A percentile compares a stretch with the other conserved stretches of the same genome.
Conservation (phyloP, 2,888 invertebrate genomes). For the Eutolmus rufibarbis region DNA sequence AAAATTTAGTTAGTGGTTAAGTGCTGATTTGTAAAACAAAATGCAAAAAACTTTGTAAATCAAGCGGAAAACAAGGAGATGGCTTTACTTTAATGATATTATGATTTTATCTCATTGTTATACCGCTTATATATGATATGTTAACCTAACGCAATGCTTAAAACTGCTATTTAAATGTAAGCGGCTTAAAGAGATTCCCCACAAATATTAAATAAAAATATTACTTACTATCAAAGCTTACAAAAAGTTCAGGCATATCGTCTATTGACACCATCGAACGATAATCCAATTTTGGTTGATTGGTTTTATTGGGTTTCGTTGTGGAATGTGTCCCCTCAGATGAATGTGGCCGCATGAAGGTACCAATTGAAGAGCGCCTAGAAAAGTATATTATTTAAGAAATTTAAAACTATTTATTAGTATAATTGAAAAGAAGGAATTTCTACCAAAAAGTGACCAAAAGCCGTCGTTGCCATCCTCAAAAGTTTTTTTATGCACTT, state of each 20-base stretch:
- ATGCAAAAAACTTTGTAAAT: background rate
- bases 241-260: slow-evolving; percentile 94
- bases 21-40: slow-evolving; percentile 8
- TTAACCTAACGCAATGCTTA: slow-evolving; percentile 28
- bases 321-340: slow-evolving; percentile 68
- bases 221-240: slow-evolving; percentile 90
- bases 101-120: background rate
- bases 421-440: background rate
- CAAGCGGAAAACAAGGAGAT: slow-evolving; percentile 2
- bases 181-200: background rate
- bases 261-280: slow-evolving; percentile 93
- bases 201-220: slow-evolving; percentile 36
- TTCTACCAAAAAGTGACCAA: background rate
- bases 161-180: slow-evolving; percentile 20
- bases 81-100: background rate
- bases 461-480: background rate
- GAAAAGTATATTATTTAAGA: slow-evolving; percentile 29
- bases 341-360: slow-evolving; percentile 80
- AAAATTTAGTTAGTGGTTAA: slow-evolving; percentile 24
- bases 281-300: slow-evolving; percentile 83
- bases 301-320: slow-evolving; percentile 65
- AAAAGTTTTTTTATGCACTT: no score
- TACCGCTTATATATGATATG: background rate
- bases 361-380: slow-evolving; percentile 86
- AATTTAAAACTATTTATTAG: background rate